A percentile compares a stretch with the other conserved stretches of the same genome.
phyloP scores from a whole-genome alignment of 92 coral and sea anemone species.

The Bergia sp. region DNA sequence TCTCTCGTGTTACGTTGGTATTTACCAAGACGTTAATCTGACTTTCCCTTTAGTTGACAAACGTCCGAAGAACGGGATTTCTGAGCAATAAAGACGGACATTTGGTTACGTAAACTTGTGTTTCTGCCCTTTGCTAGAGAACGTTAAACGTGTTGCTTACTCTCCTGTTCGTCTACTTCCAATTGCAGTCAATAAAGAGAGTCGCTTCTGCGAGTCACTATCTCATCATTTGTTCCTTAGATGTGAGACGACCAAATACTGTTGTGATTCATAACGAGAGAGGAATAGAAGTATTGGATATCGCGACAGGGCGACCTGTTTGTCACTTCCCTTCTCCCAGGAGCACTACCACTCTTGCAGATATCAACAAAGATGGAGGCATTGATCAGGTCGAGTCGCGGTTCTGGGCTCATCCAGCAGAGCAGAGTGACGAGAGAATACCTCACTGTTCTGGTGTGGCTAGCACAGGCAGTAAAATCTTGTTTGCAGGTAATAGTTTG shows the following conservation, averaged over 20 bases:
- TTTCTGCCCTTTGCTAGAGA: too few species aligned
- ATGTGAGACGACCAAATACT: slow-evolving; percentile 57
- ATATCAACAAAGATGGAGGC: slow-evolving; percentile 78
- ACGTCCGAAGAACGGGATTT: too few species aligned
- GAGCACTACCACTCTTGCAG: slow-evolving; percentile 70
- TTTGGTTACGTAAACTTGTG: too few species aligned
- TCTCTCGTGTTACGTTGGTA: too few species aligned
- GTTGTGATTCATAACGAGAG: slow-evolving; percentile 69
- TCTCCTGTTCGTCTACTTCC: too few species aligned
- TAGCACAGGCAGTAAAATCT: slow-evolving; percentile 56
- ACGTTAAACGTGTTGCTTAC: too few species aligned
- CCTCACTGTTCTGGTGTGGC: slow-evolving; percentile 81
- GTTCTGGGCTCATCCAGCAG: slow-evolving; percentile 65
- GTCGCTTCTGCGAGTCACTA: too few species aligned
- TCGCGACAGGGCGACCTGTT: slow-evolving; percentile 79
- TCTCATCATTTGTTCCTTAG: neutral
- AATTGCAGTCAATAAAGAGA: too few species aligned
- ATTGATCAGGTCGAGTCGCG: slow-evolving; percentile 76
- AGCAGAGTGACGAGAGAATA: slow-evolving; percentile 47
- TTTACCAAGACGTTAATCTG: too few species aligned
- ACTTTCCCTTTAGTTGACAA: too few species aligned
- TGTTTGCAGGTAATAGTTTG: slow-evolving; percentile 53
- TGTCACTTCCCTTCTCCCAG: slow-evolving; percentile 69
- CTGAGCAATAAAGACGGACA: too few species aligned
- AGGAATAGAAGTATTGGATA: slow-evolving; percentile 81